Percentiles rank a stretch among this genome's conserved stretches.
These are phyloP conservation scores for Anolis apletophallus DNA, from an alignment of 2,797 vertebrate species.

Conservation along the genomic window DNA sequence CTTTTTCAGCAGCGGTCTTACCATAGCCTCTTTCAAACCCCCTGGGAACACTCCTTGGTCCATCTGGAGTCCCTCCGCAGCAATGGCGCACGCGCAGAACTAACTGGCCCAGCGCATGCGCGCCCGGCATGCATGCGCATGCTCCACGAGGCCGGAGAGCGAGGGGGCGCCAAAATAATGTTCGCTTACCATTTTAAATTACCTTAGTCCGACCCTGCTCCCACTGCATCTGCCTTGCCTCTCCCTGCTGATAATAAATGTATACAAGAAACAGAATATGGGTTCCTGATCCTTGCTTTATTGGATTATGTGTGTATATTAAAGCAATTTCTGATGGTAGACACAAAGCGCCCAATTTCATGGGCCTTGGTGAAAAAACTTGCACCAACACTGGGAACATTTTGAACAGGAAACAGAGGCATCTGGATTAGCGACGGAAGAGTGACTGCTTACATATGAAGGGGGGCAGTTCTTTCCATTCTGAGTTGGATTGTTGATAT, in stretches of 20 bases:
- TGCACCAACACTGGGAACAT: constrained; percentile 25
- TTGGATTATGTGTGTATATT: constrained; percentile 1
- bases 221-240: background rate
- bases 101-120: no score
- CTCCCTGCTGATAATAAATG: no score
- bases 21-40: no score
- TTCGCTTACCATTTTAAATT: no score
- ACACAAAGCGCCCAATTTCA: background rate
- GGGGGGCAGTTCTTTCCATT: constrained; percentile 2
- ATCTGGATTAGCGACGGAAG: background rate
- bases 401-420: background rate
- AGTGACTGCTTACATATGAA: background rate
- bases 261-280: background rate
- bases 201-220: no score
- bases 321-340: background rate
- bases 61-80: no score
- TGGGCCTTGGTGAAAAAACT: background rate
- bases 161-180: no score
- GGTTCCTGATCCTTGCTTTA: constrained; percentile 17
- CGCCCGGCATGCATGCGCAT: no score
- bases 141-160: no score
- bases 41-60: no score
- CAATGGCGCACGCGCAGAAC: no score
- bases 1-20: no score
- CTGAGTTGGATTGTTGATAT: background rate